These are phyloP conservation scores for Ctenopoma multispine DNA, from an alignment of 2,797 vertebrate species.

Conservation along the genomic window DNA sequence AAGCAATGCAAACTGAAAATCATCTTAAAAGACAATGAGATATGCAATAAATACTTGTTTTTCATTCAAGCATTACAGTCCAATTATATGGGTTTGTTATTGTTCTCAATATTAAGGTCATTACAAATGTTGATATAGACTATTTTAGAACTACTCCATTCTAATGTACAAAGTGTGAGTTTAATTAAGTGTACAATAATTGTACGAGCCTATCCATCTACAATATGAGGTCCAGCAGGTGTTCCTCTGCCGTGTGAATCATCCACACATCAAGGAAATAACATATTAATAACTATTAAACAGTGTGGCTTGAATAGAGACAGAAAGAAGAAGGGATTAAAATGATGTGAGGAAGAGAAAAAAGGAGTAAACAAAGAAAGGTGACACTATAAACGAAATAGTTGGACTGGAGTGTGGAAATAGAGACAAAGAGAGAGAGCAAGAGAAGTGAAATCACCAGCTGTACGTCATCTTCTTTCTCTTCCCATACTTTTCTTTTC, in stretches of 20 bases:
- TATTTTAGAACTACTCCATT: background rate
- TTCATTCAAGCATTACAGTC: slow-evolving; percentile 27
- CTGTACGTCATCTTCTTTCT: slow-evolving; percentile 34
- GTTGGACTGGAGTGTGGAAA: slow-evolving; percentile 28
- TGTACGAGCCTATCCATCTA: background rate
- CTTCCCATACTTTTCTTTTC: slow-evolving; percentile 35
- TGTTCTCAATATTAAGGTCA: slow-evolving; percentile 1
- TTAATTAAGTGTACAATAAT: slow-evolving; percentile 4
- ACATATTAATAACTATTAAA: too few relatives aligned
- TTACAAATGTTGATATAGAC: slow-evolving; percentile 6
- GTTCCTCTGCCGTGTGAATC: slow-evolving; percentile 46
- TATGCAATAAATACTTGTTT: slow-evolving; percentile 34
- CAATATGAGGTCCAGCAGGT: slow-evolving; percentile 25
- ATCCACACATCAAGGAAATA: slow-evolving; percentile 10
- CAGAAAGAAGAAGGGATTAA: background rate
- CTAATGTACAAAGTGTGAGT: background rate
- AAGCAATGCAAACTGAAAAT: slow-evolving; percentile 46
- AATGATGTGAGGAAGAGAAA: background rate
- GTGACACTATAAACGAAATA: slow-evolving; percentile 46
- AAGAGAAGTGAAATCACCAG: slow-evolving; percentile 38
- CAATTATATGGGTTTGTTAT: slow-evolving; percentile 19
- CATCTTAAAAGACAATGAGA: slow-evolving; percentile 44
- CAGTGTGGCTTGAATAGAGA: background rate
- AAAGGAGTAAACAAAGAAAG: slow-evolving; percentile 12
- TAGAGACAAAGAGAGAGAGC: slow-evolving; percentile 7